Evolutionary conservation across 92 coral and sea anemone genomes (phyloP), one percentile per base, ranked within the genome.

Genomic region (Umimayanthus chanpuru): DNA sequence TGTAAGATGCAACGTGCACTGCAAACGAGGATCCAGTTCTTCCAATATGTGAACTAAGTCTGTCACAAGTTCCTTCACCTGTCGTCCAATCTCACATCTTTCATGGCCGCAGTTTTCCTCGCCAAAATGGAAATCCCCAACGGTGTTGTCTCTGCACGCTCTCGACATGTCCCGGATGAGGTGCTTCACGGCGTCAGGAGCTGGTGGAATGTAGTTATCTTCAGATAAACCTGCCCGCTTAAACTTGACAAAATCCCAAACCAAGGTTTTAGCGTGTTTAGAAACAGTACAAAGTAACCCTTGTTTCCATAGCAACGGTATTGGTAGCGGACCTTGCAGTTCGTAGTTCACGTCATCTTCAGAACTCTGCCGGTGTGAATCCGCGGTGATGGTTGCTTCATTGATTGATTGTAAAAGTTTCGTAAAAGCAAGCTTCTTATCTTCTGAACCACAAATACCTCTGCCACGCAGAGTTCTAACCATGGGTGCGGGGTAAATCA

Each of bases 91-190:
- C 36, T 32, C 36, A 32, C 36, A 32, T 32, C 36, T 32, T 32
- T 71, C 88, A 49, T 85, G 80, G 7, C 67, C 58, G 68, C 88
- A 85, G 40, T 47, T 47, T 38, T 23, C 81, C 7, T 85, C 40
- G 6, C 78, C 88, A 85, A 85, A 72, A 76, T 85, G 88, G 81
- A 85, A 85, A 30, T 47, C 79, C 25, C 88, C 88, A 28, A 85
- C 88, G 3, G 80, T 85, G 88, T 72, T 85, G n/a, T 85, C 88
- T 72, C 65, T 71, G 40, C 76, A 65, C 25, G 81, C 88, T 21
- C 68, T 49, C n/a, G 79, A 61, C 77, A 85, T 26, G 61, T 85
- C 88, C 79, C 40, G 80, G 81, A 85, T 71, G 44, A 85, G 21
- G 47, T 85, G 88, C 43, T 49, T 73, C 38, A 73, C 80, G 18